Conservation (phyloP, 2,113 vertebrate species). For the Thymallus thymallus region DNA sequence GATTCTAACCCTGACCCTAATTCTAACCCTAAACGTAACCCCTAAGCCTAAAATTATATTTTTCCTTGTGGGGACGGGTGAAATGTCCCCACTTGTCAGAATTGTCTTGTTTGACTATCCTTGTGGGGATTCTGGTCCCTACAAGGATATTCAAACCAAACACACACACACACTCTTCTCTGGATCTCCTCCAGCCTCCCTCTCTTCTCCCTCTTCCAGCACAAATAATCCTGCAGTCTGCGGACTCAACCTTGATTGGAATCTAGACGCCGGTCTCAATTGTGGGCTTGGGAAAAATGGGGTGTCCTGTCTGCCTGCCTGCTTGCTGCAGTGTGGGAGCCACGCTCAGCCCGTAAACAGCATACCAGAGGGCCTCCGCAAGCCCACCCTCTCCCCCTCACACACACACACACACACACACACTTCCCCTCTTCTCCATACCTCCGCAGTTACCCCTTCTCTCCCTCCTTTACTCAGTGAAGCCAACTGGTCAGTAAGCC, state of each 20-base stretch:
- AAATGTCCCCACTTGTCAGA: no score
- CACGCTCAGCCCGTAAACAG: conserved; percentile 56
- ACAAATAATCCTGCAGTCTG: conserved; percentile 74
- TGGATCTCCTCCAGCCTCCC: conserved; percentile 23
- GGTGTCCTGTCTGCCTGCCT: conserved; percentile 35
- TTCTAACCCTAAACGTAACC: no score
- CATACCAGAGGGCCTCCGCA: conserved; percentile 55
- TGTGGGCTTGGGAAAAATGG: conserved; percentile 63
- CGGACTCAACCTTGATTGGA: conserved; percentile 71
- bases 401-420: conserved; percentile 15
- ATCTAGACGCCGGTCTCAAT: conserved; percentile 73
- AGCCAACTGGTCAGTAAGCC: not conserved
- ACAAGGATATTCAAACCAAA: not conserved
- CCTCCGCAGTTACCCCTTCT: no score
- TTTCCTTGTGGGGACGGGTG: no score
- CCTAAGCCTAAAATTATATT: no score
- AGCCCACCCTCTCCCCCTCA: conserved; percentile 28
- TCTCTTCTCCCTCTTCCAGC: conserved; percentile 54
- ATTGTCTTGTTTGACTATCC: no score
- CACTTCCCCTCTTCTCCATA: no score
- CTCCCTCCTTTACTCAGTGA: no score
- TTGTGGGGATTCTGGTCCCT: no score
- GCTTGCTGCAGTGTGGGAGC: conserved; percentile 27
- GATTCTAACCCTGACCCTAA: no score
- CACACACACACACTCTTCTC: not conserved